Conservation (phyloP, 2,113 vertebrate species). For the Lasiurus borealis region DNA sequence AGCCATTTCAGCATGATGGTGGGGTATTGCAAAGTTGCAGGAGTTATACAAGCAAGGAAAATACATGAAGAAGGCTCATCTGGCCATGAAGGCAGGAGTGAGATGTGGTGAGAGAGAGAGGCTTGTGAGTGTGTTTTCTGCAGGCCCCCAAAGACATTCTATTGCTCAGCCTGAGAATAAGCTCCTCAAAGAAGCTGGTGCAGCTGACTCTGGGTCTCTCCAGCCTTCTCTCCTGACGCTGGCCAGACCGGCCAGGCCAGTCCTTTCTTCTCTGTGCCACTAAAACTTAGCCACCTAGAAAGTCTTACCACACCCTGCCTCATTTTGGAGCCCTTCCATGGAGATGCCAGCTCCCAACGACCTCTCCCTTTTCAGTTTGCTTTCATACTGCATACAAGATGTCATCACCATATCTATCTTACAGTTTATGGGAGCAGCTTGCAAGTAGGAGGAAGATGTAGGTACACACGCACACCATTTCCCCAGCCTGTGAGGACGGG, state of each 20-base stretch:
- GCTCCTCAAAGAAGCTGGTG: neutral
- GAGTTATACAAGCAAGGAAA: neutral
- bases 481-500: neutral
- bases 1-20: neutral
- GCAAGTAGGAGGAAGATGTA: neutral
- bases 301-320: slow-evolving; percentile 25
- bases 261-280: neutral
- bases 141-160: neutral
- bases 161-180: neutral
- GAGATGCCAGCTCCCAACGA: neutral
- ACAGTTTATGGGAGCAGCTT: neutral
- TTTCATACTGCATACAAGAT: neutral
- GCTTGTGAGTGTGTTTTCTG: neutral
- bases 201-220: neutral
- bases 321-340: neutral
- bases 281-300: slow-evolving; percentile 38
- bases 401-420: neutral
- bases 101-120: neutral
- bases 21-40: neutral
- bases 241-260: slow-evolving; percentile 53
- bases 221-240: neutral
- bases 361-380: neutral
- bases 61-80: neutral
- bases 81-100: neutral
- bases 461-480: neutral